Evolutionary conservation across 64 coral and sea anemone genomes (phyloP), one percentile per base, ranked within the genome.

Genomic region (Porites lutea): DNA sequence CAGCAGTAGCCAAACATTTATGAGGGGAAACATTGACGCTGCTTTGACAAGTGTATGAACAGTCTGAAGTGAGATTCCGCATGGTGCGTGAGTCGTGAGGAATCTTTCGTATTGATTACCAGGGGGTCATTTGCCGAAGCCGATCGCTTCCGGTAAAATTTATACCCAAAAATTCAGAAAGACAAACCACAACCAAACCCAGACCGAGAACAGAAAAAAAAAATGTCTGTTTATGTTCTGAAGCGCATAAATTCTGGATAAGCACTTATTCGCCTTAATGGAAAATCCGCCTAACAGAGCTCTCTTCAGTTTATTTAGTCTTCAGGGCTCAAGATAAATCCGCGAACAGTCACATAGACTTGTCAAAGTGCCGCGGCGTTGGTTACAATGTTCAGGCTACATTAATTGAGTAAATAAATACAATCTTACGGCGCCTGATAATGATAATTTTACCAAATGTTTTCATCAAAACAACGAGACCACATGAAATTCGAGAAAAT

Each of bases 401-500:
- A 69, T 75, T 94, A 94, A 94, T 94, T 94, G 88, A 65, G 68
- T 89, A 83, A 75, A 88, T 93, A 89, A 65, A 88, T 89, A 82
- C 57, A 79, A 79, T 82, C 61, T 23, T 75, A 75, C 74, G 49
- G 69, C 69, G 79, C 50, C 66, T 75, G 58, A 54, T 70, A 82
- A 58, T 79, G 55, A 94, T 89, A 83, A 89, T 94, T 83, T 83
- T 88, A 88, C 92, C 37, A 89, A 89, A 89, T 83, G 78, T 83
- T 89, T 89, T 89, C 92, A 89, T 89, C 92, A 89, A 70, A 87
- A 58, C 18, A 61, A 84, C 27, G 66, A 52, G 70, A 84, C 57
- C 57, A 75, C 73, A 57, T 72, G 65, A 37, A 79, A n/a, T 79
- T 37, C 47, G 71, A 60, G 52, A 50, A 63, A 78, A 73, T 93